Evolutionary conservation across 2,797 vertebrate species (phyloP).

Genomic region (Danio choprae): DNA sequence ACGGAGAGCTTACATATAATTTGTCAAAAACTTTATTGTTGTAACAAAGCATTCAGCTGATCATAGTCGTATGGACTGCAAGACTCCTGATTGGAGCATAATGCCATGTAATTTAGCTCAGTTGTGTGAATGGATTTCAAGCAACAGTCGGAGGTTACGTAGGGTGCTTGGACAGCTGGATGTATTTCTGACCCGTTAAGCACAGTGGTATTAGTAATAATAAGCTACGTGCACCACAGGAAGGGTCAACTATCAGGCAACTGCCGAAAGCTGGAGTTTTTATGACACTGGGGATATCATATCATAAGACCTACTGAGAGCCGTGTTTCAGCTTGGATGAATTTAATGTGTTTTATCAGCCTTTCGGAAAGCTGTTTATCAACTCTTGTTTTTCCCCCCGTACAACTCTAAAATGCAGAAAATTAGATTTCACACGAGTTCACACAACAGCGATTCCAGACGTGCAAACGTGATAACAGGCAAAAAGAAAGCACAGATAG

Average conservation of each 20-base stretch:
- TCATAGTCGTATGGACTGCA: too few species aligned
- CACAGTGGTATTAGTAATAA: conserved; percentile 32
- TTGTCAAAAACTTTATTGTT: too few species aligned
- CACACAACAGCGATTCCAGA: conserved; percentile 49
- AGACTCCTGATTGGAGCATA: too few species aligned
- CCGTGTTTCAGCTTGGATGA: conserved; percentile 44
- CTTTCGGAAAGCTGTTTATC: conserved; percentile 56
- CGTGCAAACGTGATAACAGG: conserved; percentile 26
- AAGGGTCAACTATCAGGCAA: conserved; percentile 35
- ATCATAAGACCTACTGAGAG: conserved; percentile 32
- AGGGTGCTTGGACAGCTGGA: neutral
- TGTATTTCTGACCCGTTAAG: conserved; percentile 21
- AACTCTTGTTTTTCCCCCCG: conserved; percentile 43
- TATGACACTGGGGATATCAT: conserved; percentile 33
- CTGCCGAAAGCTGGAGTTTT: conserved; percentile 34
- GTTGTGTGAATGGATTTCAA: neutral
- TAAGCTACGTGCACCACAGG: neutral
- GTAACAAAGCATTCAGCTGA: too few species aligned
- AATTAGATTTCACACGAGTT: conserved; percentile 62
- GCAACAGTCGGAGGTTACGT: neutral
- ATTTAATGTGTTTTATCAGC: conserved; percentile 50
- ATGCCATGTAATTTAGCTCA: conserved; percentile 1
- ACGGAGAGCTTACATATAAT: neutral
- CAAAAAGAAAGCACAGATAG: conserved; percentile 42
- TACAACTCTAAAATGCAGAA: conserved; percentile 61